phyloP scores from a whole-genome alignment of 2,113 vertebrate species.

The Apaloderma vittatum region DNA sequence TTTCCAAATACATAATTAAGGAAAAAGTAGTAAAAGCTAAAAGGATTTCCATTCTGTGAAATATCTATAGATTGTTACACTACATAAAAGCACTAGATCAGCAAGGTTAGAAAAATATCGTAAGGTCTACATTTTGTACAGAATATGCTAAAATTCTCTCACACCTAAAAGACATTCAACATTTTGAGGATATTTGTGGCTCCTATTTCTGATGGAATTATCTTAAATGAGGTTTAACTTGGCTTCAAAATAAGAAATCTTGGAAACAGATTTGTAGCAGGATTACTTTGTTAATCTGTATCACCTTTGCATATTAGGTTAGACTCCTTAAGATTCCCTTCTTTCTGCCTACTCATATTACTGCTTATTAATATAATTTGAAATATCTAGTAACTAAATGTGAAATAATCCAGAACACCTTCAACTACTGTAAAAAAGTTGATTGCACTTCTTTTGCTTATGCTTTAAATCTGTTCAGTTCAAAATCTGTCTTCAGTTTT shows the following conservation, averaged over 20 bases:
- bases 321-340: background rate
- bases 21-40: slow-evolving; percentile 25
- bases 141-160: background rate
- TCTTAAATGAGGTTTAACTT: slow-evolving; percentile 29
- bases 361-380: background rate
- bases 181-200: background rate
- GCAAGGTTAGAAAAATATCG: background rate
- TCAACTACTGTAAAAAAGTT: background rate
- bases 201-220: background rate
- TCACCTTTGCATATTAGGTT: background rate
- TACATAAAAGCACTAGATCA: background rate
- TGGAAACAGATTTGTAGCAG: background rate
- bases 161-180: background rate
- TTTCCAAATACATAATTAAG: background rate
- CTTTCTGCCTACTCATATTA: background rate
- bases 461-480: background rate
- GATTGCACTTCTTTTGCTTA: background rate
- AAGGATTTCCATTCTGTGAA: slow-evolving; percentile 30
- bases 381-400: background rate
- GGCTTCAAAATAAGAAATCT: background rate
- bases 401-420: background rate
- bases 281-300: background rate
- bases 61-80: background rate
- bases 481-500: background rate
- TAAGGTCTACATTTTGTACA: background rate